These are phyloP conservation scores for Campoplex nolae DNA, from an alignment of 2,888 invertebrate species.

Conservation along the genomic window DNA sequence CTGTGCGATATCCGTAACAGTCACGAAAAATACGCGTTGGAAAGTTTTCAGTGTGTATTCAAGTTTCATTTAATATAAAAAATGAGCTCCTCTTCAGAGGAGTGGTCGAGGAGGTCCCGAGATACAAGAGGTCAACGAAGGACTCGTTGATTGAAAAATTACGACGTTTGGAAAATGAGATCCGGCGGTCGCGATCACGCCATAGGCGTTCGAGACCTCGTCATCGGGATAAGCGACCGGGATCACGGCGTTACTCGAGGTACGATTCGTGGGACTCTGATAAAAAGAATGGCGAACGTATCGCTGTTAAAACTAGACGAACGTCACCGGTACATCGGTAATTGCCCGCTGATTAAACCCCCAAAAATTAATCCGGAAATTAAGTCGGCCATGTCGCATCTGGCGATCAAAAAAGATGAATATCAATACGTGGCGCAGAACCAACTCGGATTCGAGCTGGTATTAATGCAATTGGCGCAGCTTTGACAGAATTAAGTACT, in stretches of 20 bases:
- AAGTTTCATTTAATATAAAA: neutral
- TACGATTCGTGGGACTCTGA: slow-evolving; percentile 34
- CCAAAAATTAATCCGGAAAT: too few species aligned
- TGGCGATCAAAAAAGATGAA: too few species aligned
- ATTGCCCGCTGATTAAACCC: too few species aligned
- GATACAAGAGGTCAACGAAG: slow-evolving; percentile 19
- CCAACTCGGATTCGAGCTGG: too few species aligned
- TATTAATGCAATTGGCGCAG: too few species aligned
- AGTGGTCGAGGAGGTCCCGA: slow-evolving; percentile 36
- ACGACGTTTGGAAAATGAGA: slow-evolving; percentile 46
- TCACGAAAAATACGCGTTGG: slow-evolving; percentile 42
- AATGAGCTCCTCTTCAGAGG: slow-evolving; percentile 49
- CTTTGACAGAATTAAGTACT: too few species aligned
- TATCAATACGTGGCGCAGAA: too few species aligned
- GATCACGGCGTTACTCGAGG: slow-evolving; percentile 1
- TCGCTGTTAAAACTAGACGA: slow-evolving; percentile 62
- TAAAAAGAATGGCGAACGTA: slow-evolving; percentile 62
- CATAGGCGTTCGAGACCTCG: slow-evolving; percentile 20
- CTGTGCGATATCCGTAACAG: slow-evolving; percentile 65
- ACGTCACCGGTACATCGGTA: slow-evolving; percentile 41
- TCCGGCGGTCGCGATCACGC: slow-evolving; percentile 5
- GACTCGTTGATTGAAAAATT: slow-evolving; percentile 54
- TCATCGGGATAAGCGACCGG: neutral
- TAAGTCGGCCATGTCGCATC: too few species aligned
- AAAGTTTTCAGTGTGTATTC: slow-evolving; percentile 28